Evolutionary conservation across 1,140 invertebrate genomes (phyloP), one percentile per base, ranked within the genome.

Genomic region (Heterodera schachtii): DNA sequence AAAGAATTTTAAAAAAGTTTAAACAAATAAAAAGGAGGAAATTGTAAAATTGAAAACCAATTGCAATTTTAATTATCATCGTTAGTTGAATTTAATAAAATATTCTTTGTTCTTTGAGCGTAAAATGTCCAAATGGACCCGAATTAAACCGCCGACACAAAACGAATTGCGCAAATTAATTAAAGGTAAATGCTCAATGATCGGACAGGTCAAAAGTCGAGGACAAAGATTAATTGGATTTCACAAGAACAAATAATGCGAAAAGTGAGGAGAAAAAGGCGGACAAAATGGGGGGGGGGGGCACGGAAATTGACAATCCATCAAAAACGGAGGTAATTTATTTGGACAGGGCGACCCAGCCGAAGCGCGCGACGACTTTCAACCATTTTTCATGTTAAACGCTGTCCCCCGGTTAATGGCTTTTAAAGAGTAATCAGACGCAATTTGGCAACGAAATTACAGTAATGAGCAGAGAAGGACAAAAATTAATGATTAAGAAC

Each of bases 61-160:
- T 73, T 21, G 4, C 11, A 73, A 73, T 16, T n/a, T 73, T 19
- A 19, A 13, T 13, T 73, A 19, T 73, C 6, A 44, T 73, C 70
- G 43, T 73, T 47, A 44, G 21, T 46, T 46, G 31, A 49, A 9
- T 3, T 74, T 46, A 8, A 74, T 41, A 52, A 46, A 41, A 41
- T 74, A 11, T 74, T 74, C 57, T 74, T 74, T 74, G 21, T 41
- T 43, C 57, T 74, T n/a, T 74, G 57, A 44, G 44, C 47, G 60
- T 41, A 41, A 75, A 57, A 44, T 19, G 60, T 52, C 47, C 43
- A 64, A 77, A 77, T 2, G 67, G 46, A 41, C 21, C n/a, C 47
- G 60, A 67, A 52, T 77, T 77, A 31, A 16, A 19, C 31, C 21
- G 44, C 31, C 31, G 31, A 31, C 31, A 31, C 31, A 31, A 31